These are phyloP conservation scores for Anser cygnoides DNA, from an alignment of 2,113 vertebrate genomes.

Conservation along the genomic window DNA sequence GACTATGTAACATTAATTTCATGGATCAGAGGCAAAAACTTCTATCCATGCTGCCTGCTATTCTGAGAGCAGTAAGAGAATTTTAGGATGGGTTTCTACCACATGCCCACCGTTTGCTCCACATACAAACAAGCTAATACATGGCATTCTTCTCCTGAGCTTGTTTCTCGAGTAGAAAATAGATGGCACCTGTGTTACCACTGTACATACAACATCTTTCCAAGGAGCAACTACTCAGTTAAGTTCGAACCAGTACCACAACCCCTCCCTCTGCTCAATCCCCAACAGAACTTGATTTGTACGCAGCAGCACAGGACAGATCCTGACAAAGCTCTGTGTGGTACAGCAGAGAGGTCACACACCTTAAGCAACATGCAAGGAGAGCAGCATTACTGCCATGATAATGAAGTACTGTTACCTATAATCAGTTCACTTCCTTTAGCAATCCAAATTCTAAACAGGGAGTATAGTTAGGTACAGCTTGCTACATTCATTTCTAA, in stretches of 20 bases:
- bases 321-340: not conserved
- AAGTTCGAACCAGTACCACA: not conserved
- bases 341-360: not conserved
- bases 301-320: not conserved
- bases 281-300: not conserved
- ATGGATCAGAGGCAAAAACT: not conserved
- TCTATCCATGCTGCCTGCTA: not conserved
- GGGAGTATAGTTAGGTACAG: not conserved
- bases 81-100: not conserved
- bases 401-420: not conserved
- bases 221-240: not conserved
- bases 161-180: not conserved
- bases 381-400: not conserved
- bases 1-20: slow-evolving; percentile 5
- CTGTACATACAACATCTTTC: not conserved
- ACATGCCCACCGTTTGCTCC: not conserved
- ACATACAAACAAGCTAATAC: not conserved
- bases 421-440: not conserved
- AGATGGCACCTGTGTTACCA: not conserved
- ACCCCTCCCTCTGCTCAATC: not conserved
- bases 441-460: not conserved
- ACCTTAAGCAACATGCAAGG: not conserved
- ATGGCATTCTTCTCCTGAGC: not conserved
- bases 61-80: not conserved
- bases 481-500: not conserved